Conservation (phyloP, 2,888 invertebrate genomes). For the Tridacna gigas region DNA sequence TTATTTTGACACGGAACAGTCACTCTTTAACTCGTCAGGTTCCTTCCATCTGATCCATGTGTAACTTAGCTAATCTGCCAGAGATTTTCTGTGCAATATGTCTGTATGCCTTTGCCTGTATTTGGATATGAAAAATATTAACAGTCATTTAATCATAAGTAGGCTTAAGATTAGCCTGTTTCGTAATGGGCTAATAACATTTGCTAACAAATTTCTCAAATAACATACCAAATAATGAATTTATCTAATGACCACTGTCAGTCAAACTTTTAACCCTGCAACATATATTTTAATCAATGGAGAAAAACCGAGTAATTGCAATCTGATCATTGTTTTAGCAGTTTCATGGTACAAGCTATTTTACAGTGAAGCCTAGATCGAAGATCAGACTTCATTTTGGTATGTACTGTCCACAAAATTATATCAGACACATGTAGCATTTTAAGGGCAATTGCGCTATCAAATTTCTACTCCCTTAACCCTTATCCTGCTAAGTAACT, state of each 20-base stretch:
- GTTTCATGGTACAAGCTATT: background rate
- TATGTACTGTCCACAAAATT: background rate
- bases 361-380: background rate
- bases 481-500: background rate
- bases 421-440: background rate
- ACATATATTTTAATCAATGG: background rate
- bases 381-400: background rate
- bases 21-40: no score
- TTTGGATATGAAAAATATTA: slow-evolving; percentile 28
- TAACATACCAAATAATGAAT: background rate
- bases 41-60: no score
- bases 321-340: background rate
- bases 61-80: no score
- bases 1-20: no score
- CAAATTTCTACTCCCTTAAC: background rate
- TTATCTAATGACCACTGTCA: background rate
- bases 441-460: background rate
- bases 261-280: background rate
- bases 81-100: slow-evolving; percentile 48
- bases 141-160: background rate
- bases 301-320: no score
- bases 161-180: no score
- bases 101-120: slow-evolving; percentile 67
- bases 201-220: no score
- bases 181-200: background rate